These are phyloP conservation scores for Pogonognathellus flavescens DNA, from an alignment of 1,140 invertebrate genomes.

Conservation along the genomic window DNA sequence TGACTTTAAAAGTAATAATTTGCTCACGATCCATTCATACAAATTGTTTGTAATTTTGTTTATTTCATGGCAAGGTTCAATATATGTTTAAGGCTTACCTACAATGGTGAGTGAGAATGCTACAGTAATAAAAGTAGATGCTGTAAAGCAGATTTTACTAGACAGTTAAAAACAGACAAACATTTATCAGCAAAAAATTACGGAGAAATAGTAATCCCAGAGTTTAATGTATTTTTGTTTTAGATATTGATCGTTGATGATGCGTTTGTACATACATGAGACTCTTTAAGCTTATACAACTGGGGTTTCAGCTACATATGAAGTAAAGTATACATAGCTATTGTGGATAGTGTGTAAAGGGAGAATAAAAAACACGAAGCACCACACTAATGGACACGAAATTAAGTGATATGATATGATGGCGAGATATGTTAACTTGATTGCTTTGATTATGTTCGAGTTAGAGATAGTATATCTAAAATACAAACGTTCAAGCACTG, in stretches of 20 bases:
- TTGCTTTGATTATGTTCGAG: slow-evolving; percentile 21
- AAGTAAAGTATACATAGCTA: too few species aligned
- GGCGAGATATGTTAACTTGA: slow-evolving; percentile 26
- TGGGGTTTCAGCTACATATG: background rate
- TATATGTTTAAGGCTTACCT: too few species aligned
- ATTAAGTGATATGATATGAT: slow-evolving; percentile 7
- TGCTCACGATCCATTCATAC: too few species aligned
- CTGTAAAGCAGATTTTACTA: too few species aligned
- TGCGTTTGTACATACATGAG: background rate
- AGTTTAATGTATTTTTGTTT: too few species aligned
- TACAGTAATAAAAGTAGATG: too few species aligned
- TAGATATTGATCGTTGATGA: background rate
- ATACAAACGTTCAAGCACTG: background rate
- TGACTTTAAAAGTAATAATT: too few species aligned
- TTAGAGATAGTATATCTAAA: slow-evolving; percentile 7
- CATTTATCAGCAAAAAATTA: background rate
- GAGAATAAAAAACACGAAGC: slow-evolving; percentile 1
- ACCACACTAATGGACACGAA: slow-evolving; percentile 6
- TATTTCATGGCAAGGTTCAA: too few species aligned
- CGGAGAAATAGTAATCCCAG: background rate
- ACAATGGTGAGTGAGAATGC: too few species aligned
- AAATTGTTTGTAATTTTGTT: too few species aligned
- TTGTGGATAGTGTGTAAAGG: background rate
- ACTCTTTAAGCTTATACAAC: background rate
- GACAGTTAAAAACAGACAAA: background rate